These are phyloP conservation scores for Ashinkailepas kermadecensis DNA, from an alignment of 2,888 invertebrate genomes.

Conservation along the genomic window DNA sequence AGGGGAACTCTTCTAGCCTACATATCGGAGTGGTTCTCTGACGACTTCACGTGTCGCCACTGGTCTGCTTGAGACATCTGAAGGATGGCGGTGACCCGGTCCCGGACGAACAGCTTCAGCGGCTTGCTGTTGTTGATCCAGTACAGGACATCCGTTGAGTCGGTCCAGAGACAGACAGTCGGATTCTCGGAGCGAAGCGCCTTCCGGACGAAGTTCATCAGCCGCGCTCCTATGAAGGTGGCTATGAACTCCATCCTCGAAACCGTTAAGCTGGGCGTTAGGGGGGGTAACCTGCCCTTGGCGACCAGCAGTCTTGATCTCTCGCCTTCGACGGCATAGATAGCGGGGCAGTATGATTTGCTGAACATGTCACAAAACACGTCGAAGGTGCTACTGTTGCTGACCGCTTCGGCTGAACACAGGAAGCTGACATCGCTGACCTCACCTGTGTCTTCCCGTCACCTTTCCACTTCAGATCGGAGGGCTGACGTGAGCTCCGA, in stretches of 20 bases:
- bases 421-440: neutral
- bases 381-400: neutral
- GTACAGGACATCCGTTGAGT: neutral
- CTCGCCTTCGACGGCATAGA: neutral
- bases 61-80: neutral
- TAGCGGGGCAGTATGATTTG: neutral
- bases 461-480: neutral
- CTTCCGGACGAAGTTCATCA: too few species aligned
- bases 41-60: too few species aligned
- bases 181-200: neutral
- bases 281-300: neutral
- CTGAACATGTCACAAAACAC: neutral
- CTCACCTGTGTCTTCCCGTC: neutral
- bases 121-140: neutral
- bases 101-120: neutral
- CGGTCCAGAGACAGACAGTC: neutral
- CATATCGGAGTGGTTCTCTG: neutral
- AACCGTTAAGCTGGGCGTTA: too few species aligned
- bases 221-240: too few species aligned
- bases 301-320: neutral
- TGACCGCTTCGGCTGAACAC: neutral
- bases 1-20: neutral
- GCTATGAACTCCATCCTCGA: too few species aligned
- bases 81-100: neutral
- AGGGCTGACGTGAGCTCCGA: neutral